phyloP scores from a whole-genome alignment of 1,140 invertebrate species.

The Geopemphigus sp. region DNA sequence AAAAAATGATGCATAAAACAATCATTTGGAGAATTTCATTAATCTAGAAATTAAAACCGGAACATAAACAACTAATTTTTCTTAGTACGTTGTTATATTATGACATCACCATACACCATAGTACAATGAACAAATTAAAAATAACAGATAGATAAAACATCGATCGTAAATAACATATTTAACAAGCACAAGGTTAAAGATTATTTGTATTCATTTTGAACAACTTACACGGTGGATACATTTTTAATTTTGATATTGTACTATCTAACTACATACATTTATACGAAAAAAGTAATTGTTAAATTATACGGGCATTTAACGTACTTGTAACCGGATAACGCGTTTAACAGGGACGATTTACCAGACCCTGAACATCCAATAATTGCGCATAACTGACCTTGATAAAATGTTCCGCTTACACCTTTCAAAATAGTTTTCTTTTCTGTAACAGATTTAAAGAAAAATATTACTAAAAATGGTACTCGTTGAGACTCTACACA shows the following conservation, averaged over 20 bases:
- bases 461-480: too few species aligned
- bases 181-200: too few species aligned
- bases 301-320: slow-evolving; percentile 52
- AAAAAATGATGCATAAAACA: too few species aligned
- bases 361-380: slow-evolving; percentile 93
- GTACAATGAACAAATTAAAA: too few species aligned
- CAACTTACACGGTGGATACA: too few species aligned
- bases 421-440: slow-evolving; percentile 79
- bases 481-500: too few species aligned
- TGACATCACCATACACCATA: neutral
- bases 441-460: slow-evolving; percentile 56
- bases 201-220: too few species aligned
- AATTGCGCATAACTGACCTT: slow-evolving; percentile 81
- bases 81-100: neutral
- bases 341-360: slow-evolving; percentile 89
- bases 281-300: neutral
- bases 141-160: too few species aligned
- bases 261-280: neutral
- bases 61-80: neutral
- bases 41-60: neutral
- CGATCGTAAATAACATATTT: too few species aligned
- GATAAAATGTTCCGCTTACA: slow-evolving; percentile 77
- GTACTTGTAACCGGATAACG: slow-evolving; percentile 86
- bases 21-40: too few species aligned
- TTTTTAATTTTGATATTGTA: neutral